Conservation (phyloP, 2,113 vertebrate species). For the Balaeniceps rex region DNA sequence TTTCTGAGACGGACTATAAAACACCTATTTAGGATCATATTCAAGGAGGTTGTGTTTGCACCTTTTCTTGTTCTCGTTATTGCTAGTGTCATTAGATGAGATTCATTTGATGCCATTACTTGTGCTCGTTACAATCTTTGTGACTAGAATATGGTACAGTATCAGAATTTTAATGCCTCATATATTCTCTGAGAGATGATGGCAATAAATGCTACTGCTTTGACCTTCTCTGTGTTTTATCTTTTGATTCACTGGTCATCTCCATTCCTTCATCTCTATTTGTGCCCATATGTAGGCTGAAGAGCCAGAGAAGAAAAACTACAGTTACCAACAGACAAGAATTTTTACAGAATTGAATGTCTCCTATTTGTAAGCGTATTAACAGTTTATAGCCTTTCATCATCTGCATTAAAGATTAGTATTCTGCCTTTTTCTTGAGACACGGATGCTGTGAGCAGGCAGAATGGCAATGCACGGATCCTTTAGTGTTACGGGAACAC, state of each 20-base stretch:
- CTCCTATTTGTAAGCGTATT: background rate
- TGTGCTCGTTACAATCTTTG: conserved; percentile 56
- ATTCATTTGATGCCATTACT: conserved; percentile 46
- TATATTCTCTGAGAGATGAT: conserved; percentile 56
- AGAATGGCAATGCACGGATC: background rate
- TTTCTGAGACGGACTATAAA: background rate
- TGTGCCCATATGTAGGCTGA: background rate
- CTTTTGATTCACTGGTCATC: conserved; percentile 32
- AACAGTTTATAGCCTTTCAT: background rate
- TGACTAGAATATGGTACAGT: conserved; percentile 53
- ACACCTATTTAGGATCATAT: background rate
- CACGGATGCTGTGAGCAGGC: background rate
- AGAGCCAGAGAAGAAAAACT: background rate
- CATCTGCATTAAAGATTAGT: background rate
- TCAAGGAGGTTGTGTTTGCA: background rate
- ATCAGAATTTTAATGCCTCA: conserved; percentile 63
- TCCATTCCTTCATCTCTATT: background rate
- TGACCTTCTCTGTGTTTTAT: conserved; percentile 61
- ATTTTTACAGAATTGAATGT: background rate
- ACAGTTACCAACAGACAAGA: background rate
- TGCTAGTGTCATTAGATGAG: conserved; percentile 26
- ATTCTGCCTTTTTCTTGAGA: background rate
- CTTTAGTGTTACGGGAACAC: background rate
- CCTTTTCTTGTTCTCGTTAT: conserved; percentile 18
- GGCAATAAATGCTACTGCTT: conserved; percentile 58